Base-by-base conservation (phyloP, 2,888 invertebrate species). In the Andrena chrysosceles region DNA sequence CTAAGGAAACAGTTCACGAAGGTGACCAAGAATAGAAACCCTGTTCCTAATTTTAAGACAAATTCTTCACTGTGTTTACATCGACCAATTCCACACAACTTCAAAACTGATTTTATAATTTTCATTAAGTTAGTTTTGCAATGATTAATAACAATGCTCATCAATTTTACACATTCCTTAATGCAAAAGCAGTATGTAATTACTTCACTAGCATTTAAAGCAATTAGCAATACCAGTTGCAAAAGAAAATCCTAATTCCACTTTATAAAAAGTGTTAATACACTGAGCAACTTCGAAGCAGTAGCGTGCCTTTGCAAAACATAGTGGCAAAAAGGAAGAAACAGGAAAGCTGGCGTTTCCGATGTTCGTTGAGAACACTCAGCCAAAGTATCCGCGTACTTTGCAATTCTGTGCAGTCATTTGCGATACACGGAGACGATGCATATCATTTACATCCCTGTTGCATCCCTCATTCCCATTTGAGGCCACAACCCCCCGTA, bases 401-500 rank as follows among this genome's bases (percentile, higher is more conserved):
- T 33, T 29, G 33, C 16, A 66, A 80, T 71, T 62, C 33, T 7
- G 26, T 35, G 8, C 52, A 52, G 33, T 13, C 81, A 49, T 49
- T 52, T 2, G 54, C 64, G 42, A 64, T 31, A 33, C 49, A 35
- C 63, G 60, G 52, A 63, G 42, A 73, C 68, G 59, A 69, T 26
- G 42, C 71, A 60, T 67, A 48, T 35, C 60, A 33, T 82, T 70
- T 62, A 35, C 82, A 33, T 73, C 66, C 75, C 81, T 71, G 77
- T 82, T 72, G 82, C 81, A 52, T 81, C 83, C 66, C 83, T 54
- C 64, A 31, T 70, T 73, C 82, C 68, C 72, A 56, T 82, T 69
- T 66, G 10, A 60, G 64, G 54, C 64, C 72, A 66, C 83, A 70
- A 67, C 75, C 62, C 70, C 63, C 31, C 73, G 70, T 67, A 82